Evolutionary conservation across 2,797 vertebrate species (phyloP), one percentile per base, ranked within the genome.

Genomic region (Crenuchus spilurus): DNA sequence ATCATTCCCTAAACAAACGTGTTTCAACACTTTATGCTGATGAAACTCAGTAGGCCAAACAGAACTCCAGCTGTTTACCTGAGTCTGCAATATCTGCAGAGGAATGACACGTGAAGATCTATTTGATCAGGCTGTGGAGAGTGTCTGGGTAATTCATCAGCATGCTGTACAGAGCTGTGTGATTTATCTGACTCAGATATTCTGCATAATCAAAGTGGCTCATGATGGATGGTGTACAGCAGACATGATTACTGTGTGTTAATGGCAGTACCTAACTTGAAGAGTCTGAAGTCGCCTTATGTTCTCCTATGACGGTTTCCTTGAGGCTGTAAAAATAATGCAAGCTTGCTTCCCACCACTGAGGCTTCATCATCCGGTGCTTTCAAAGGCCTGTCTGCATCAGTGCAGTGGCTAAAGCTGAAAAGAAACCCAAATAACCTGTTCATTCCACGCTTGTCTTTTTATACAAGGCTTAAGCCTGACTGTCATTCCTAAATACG

Each of bases 161-260:
- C 20, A 48, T 22, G 37, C 26, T 28, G n/a, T n/a, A n/a, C 63
- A 57, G 74, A 63, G 30, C 6, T 33, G 20, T 33, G 20, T 35
- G 68, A 70, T 79, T 79, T 62, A 75, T 79, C 68, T 72, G 58
- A 52, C 70, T 24, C 24, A 18, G 57, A 52, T 70, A 77, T 81
- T 61, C 72, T 70, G 66, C 74, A 74, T 72, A 74, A 83, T 81
- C 76, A 70, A 48, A 69, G 54, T 39, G 55, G 30, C 49, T 51
- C 4, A 16, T 72, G 77, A 79, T 75, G 63, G 58, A 67, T 75
- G 70, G 67, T 1, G 37, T 62, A 72, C 74, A 66, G 66, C 63
- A 48, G 44, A 69, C 64, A 63, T 68, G 73, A 78, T 74, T 69
- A 74, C 74, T 26, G 11, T 2, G 33, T 73, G 76, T 74, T 64